Evolutionary conservation across 2,113 vertebrate species (phyloP).

Genomic region (Dasyprocta punctata): DNA sequence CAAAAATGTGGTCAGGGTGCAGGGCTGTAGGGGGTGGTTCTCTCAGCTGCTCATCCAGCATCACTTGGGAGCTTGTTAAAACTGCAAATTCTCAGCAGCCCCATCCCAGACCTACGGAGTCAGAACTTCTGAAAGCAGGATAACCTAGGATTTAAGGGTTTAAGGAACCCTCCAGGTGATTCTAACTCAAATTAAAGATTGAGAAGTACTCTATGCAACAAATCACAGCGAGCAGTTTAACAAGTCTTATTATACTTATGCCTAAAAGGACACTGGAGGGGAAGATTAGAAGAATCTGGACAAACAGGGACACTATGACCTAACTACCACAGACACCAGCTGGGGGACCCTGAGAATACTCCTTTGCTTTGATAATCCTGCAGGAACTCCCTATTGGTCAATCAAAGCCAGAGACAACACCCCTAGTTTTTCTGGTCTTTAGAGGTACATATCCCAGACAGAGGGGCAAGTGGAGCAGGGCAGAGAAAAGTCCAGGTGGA

Average conservation of each 20-base stretch:
- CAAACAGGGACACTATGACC: not conserved
- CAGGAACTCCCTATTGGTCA: not conserved
- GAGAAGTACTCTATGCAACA: not conserved
- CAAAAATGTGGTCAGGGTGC: not conserved
- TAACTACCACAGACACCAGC: not conserved
- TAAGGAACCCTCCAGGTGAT: not conserved
- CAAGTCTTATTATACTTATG: not conserved
- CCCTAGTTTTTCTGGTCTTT: not conserved
- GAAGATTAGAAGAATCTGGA: not conserved
- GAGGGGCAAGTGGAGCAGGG: not conserved
- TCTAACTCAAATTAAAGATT: not conserved
- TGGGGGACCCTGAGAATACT: not conserved
- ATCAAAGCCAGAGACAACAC: not conserved
- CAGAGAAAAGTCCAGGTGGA: not conserved
- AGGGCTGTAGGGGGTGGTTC: not conserved
- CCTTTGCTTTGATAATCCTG: not conserved
- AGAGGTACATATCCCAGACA: not conserved
- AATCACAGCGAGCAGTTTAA: not conserved
- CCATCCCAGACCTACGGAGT: not conserved
- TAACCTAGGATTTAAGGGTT: not conserved
- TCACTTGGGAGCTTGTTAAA: not conserved
- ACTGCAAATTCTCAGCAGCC: not conserved
- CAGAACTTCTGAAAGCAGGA: not conserved
- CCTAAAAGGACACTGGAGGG: not conserved
- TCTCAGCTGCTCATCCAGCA: not conserved